Percentiles rank a stretch among this genome's conserved stretches.
These are phyloP conservation scores for Meiosimyza platycephala DNA, from an alignment of 2,888 invertebrate species.

Conservation along the genomic window DNA sequence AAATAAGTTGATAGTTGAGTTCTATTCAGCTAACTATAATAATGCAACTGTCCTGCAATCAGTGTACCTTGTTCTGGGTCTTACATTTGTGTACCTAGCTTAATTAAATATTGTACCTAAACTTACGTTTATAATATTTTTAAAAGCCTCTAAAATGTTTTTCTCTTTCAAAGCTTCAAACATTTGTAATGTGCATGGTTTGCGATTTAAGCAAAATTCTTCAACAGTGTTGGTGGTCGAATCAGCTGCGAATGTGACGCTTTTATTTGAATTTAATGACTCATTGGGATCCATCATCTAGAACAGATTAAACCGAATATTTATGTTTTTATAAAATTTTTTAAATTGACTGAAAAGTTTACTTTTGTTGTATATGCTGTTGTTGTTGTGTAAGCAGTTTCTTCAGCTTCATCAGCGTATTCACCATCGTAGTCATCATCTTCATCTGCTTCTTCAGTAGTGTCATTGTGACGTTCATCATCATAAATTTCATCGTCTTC, in stretches of 20 bases:
- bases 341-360: not conserved
- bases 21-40: no score
- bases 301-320: not conserved
- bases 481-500: conserved; percentile 68
- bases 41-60: no score
- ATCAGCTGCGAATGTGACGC: conserved; percentile 45
- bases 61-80: no score
- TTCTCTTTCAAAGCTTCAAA: conserved; percentile 59
- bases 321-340: not conserved
- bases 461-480: conserved; percentile 67
- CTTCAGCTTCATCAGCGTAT: conserved; percentile 53
- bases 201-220: conserved; percentile 59
- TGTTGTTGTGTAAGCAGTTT: conserved; percentile 54
- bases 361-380: conserved; percentile 46
- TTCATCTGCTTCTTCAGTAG: conserved; percentile 66
- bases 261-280: conserved; percentile 46
- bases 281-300: conserved; percentile 53
- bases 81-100: no score
- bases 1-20: no score
- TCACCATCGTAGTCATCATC: conserved; percentile 57
- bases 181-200: conserved; percentile 58
- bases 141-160: conserved; percentile 60
- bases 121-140: conserved; percentile 58
- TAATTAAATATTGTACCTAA: no score
- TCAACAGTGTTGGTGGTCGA: conserved; percentile 49